A percentile compares a stretch with the other conserved stretches of the same genome.
phyloP scores from a whole-genome alignment of 30 jellyfish, hydroid and myxozoan genomes.

The Turritopsis dohrnii region DNA sequence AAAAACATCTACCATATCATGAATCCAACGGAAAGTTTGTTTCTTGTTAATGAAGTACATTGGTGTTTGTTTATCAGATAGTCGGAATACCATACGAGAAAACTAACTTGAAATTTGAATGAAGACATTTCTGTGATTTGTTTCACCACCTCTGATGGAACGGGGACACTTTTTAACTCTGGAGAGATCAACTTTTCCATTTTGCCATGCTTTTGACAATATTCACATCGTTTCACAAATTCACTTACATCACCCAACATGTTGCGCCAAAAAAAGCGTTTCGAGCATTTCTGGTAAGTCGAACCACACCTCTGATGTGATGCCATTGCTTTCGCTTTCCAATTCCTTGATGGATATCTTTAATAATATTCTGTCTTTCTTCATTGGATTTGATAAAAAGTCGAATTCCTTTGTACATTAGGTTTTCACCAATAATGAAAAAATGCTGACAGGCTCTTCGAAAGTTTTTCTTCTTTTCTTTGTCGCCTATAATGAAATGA shows the following conservation, averaged over 20 bases:
- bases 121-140: no score
- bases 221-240: constrained; percentile 16
- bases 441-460: not conserved
- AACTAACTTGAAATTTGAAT: no score
- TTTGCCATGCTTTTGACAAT: constrained; percentile 3
- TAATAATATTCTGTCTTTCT: not conserved
- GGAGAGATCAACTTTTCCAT: not conserved
- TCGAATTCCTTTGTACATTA: not conserved
- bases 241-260: constrained; percentile 2
- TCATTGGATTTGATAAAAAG: constrained; percentile 15
- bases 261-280: constrained; percentile 14
- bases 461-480: constrained; percentile 23
- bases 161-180: not conserved
- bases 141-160: not conserved
- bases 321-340: constrained; percentile 19
- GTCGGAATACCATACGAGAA: no score
- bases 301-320: constrained; percentile 9
- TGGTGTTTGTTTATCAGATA: no score
- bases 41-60: no score
- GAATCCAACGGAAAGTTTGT: no score
- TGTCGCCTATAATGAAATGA: no score
- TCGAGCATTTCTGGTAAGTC: constrained; percentile 1
- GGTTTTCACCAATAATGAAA: constrained; percentile 5
- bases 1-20: no score
- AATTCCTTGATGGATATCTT: constrained; percentile 18